phyloP scores from a whole-genome alignment of 1,140 invertebrate genomes.

The Lepidurus arcticus region DNA sequence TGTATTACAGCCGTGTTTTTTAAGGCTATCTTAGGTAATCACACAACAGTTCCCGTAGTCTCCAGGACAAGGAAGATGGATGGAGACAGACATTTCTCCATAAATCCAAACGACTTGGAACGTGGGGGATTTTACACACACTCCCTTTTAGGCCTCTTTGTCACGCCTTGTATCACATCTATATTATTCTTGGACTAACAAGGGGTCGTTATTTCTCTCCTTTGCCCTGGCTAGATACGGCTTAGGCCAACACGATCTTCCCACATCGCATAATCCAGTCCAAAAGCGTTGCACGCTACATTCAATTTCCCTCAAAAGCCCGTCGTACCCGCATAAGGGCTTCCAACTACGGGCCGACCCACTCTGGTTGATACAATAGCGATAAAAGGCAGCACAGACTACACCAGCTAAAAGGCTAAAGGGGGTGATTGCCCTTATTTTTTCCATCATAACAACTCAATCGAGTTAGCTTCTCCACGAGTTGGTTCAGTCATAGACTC shows the following conservation, averaged over 20 bases:
- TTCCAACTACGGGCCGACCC: background rate
- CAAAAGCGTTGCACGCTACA: background rate
- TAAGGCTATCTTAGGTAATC: constrained; percentile 8
- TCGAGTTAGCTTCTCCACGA: background rate
- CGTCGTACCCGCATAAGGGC: background rate
- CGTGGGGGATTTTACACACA: background rate
- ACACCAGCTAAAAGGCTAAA: background rate
- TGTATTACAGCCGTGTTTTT: background rate
- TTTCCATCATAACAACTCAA: background rate
- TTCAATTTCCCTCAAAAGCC: constrained; percentile 4
- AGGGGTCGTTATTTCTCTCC: background rate
- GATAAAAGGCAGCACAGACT: background rate
- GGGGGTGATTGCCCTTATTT: background rate
- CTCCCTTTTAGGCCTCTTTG: constrained; percentile 3
- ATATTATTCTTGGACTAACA: constrained; percentile 11
- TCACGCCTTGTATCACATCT: constrained; percentile 21
- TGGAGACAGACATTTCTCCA: background rate
- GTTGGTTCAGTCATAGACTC: background rate
- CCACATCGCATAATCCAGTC: background rate
- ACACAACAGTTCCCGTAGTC: background rate
- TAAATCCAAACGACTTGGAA: constrained; percentile 10
- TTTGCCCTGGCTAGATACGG: background rate
- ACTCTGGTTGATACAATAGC: constrained; percentile 14
- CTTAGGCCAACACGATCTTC: background rate
- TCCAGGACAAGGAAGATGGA: background rate